These are phyloP conservation scores for Horisme vitalbata DNA, from an alignment of 2,888 invertebrate genomes.

Conservation along the genomic window DNA sequence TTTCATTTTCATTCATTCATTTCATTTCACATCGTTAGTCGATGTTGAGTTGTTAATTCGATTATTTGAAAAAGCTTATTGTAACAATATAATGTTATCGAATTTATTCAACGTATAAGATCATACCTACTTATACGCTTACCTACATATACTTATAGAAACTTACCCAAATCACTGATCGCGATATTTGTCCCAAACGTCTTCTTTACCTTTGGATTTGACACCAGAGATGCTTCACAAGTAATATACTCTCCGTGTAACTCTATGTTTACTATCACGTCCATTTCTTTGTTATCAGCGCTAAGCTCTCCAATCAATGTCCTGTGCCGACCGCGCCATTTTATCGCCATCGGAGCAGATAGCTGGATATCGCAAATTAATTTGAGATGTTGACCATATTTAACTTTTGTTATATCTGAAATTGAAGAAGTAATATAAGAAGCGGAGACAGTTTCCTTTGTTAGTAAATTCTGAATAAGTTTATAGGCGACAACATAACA, in stretches of 20 bases:
- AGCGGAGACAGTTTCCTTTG: not conserved
- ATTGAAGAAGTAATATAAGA: not conserved
- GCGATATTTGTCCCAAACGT: not conserved
- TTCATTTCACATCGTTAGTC: too few species aligned
- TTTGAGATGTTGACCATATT: conserved; percentile 6
- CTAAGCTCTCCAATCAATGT: not conserved
- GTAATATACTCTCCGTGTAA: conserved; percentile 7
- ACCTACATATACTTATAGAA: too few species aligned
- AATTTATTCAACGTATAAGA: too few species aligned
- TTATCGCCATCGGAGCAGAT: not conserved
- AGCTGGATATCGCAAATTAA: conserved; percentile 2
- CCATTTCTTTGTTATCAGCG: not conserved
- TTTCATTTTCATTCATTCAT: too few species aligned
- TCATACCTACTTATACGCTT: too few species aligned
- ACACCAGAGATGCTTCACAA: not conserved
- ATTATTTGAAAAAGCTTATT: too few species aligned
- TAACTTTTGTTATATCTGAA: conserved; percentile 1
- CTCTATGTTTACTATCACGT: conserved; percentile 4
- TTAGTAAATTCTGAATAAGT: not conserved
- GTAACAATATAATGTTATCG: too few species aligned
- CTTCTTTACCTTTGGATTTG: not conserved
- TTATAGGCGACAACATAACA: too few species aligned
- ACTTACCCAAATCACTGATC: conserved; percentile 7
- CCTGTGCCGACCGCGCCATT: not conserved
- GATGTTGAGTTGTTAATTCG: too few species aligned